Conservation (phyloP, 2,113 vertebrate genomes). For the Eurypyga helias region DNA sequence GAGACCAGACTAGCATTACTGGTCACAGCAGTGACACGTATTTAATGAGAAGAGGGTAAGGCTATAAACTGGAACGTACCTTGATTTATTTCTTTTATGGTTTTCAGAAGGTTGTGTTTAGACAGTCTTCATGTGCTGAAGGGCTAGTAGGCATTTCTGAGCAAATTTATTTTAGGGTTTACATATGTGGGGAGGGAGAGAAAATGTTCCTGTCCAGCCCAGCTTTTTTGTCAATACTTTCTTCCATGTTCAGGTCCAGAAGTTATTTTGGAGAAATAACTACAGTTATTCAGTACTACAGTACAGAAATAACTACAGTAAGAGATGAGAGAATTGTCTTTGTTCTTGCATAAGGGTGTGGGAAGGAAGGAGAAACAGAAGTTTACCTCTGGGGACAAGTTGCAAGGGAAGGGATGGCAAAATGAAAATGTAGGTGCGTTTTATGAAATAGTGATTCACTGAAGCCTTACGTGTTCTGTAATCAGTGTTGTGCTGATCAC, state of each 20-base stretch:
- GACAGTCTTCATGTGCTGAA: not conserved
- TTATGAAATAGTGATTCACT: not conserved
- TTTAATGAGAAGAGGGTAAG: not conserved
- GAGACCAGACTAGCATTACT: not conserved
- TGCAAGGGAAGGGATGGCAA: not conserved
- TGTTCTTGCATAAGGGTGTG: not conserved
- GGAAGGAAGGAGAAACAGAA: not conserved
- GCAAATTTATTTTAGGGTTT: not conserved
- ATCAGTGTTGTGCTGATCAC: not conserved
- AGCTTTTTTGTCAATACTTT: not conserved
- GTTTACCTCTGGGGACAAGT: not conserved
- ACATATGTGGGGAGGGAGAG: not conserved
- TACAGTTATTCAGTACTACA: too few relatives aligned
- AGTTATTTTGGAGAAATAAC: not conserved
- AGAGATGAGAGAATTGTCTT: not conserved
- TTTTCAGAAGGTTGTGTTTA: not conserved
- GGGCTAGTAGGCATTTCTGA: not conserved
- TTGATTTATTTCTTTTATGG: not conserved
- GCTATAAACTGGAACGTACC: not conserved
- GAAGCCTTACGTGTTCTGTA: not conserved
- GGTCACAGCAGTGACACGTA: not conserved
- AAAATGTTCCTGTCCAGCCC: not conserved
- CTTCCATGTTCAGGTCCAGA: not conserved
- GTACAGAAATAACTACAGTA: not conserved
- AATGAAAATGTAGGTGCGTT: not conserved